phyloP scores from a whole-genome alignment of 2,113 vertebrate species.

The Meleagris gallopavo region DNA sequence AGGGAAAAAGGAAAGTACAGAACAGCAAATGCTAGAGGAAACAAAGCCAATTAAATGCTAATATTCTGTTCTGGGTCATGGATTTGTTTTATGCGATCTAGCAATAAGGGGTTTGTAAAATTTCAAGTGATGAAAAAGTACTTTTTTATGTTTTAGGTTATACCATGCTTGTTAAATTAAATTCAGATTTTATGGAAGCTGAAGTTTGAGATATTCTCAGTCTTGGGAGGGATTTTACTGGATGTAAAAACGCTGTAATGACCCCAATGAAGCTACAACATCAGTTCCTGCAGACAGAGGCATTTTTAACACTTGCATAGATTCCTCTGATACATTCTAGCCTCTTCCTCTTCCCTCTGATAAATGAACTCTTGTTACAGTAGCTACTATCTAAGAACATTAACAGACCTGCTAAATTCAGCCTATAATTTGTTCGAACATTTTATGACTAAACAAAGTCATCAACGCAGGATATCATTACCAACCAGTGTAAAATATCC shows the following conservation, averaged over 20 bases:
- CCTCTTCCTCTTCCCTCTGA: neutral
- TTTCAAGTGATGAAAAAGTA: neutral
- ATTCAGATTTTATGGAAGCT: constrained; percentile 23
- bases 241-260: neutral
- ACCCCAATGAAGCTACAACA: neutral
- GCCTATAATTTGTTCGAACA: neutral
- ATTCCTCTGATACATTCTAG: neutral
- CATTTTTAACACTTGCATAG: neutral
- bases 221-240: neutral
- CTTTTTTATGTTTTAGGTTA: neutral
- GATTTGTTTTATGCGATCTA: neutral
- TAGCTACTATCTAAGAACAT: neutral
- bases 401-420: neutral
- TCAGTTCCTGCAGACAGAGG: constrained; percentile 17
- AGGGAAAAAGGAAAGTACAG: neutral
- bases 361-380: neutral
- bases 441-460: constrained; percentile 7
- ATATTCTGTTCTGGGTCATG: neutral
- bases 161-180: constrained; percentile 29
- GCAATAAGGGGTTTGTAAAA: constrained; percentile 17
- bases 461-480: neutral
- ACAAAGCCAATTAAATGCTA: constrained; percentile 10
- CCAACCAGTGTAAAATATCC: neutral
- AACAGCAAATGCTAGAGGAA: neutral
- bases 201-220: neutral